Evolutionary conservation across 2,797 vertebrate species (phyloP).

Genomic region (Platyrinchus mystaceus): DNA sequence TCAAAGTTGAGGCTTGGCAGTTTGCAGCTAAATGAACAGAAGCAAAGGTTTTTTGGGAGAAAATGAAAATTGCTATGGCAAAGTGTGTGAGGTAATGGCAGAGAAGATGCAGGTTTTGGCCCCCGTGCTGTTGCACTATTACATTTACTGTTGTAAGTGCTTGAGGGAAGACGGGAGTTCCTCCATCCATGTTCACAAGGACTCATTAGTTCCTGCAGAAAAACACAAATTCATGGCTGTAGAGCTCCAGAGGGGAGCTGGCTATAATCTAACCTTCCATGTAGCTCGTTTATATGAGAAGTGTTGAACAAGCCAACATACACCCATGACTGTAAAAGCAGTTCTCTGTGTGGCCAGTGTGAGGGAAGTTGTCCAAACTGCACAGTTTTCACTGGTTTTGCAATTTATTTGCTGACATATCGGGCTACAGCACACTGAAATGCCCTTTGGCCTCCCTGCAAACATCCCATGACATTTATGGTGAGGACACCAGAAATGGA

Average conservation of each 20-base stretch:
- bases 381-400: background rate
- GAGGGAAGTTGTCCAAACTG: background rate
- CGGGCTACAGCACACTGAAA: background rate
- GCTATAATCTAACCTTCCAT: background rate
- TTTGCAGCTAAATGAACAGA: background rate
- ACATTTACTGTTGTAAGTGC: background rate
- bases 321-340: background rate
- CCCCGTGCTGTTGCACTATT: background rate
- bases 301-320: background rate
- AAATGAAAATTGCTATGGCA: background rate
- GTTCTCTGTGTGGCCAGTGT: background rate
- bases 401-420: background rate
- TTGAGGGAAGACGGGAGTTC: background rate
- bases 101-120: background rate
- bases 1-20: background rate
- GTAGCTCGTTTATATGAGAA: background rate
- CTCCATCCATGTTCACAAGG: background rate
- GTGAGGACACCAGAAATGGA: background rate
- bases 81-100: background rate
- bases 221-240: background rate
- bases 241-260: background rate
- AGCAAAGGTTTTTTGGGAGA: background rate
- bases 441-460: background rate
- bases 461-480: background rate
- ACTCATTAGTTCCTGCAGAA: background rate